These are phyloP conservation scores for Acridotheres tristis DNA, from an alignment of 2,797 vertebrate genomes.

Conservation along the genomic window DNA sequence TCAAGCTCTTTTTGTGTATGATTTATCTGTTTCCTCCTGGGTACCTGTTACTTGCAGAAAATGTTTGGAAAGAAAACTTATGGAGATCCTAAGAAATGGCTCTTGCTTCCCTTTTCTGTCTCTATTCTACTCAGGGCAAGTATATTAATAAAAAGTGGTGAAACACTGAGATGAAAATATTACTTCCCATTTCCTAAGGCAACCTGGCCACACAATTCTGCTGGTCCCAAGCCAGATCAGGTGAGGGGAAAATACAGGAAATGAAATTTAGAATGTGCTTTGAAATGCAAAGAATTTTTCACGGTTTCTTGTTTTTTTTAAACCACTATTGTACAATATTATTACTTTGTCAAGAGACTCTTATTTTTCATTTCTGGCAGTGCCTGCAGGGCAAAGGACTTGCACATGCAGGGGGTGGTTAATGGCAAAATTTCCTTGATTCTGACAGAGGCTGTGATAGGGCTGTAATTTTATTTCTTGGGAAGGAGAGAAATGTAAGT, in stretches of 20 bases:
- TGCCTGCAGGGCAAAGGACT: not conserved
- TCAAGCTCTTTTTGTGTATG: not conserved
- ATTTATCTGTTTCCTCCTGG: not conserved
- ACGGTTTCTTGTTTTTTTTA: not conserved
- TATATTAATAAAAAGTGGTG: not conserved
- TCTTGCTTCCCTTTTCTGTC: not conserved
- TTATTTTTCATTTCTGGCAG: conserved; percentile 12
- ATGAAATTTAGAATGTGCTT: not conserved
- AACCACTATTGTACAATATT: not conserved
- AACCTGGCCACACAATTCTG: not conserved
- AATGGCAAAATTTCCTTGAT: not conserved
- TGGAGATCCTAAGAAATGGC: not conserved
- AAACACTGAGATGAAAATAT: not conserved
- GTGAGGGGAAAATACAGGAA: not conserved
- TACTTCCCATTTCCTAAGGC: not conserved
- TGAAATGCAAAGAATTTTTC: not conserved
- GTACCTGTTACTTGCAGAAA: not conserved
- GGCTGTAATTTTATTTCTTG: not conserved
- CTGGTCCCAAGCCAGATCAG: not conserved
- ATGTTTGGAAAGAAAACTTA: not conserved
- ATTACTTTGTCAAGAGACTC: not conserved
- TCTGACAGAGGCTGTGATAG: not conserved
- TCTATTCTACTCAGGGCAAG: not conserved
- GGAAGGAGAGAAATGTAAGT: not conserved
- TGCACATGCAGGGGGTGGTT: not conserved